Evolutionary conservation across 2,888 invertebrate genomes (phyloP).

Genomic region (Andrena camellia): DNA sequence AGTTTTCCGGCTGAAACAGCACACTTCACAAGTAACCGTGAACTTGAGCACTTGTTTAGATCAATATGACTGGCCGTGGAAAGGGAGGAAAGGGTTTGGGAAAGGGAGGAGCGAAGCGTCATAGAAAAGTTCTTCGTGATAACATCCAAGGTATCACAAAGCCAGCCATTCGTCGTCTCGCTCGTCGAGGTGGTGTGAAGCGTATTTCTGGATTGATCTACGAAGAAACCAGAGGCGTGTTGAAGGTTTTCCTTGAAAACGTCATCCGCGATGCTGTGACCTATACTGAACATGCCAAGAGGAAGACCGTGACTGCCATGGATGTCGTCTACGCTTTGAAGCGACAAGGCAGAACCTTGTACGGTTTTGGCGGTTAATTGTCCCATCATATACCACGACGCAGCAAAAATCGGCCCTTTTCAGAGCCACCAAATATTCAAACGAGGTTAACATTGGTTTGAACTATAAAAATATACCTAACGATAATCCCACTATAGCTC

Average conservation of each 20-base stretch:
- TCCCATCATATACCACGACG: neutral
- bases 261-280: constrained; percentile 94
- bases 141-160: constrained; percentile 92
- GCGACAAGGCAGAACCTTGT: constrained; percentile 92
- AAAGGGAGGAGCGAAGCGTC: constrained; percentile 90
- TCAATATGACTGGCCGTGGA: constrained; percentile 88
- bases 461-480: neutral
- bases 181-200: constrained; percentile 85
- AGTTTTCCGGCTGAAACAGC: neutral
- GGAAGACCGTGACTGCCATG: constrained; percentile 95
- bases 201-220: constrained; percentile 91
- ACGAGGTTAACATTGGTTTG: neutral
- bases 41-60: no score
- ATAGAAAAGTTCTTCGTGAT: constrained; percentile 87
- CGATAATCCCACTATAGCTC: no score
- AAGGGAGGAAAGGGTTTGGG: constrained; percentile 87
- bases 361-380: constrained; percentile 91
- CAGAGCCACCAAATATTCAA: constrained; percentile 69
- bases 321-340: constrained; percentile 94
- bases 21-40: neutral
- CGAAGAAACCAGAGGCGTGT: constrained; percentile 79
- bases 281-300: constrained; percentile 94
- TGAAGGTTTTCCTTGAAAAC: constrained; percentile 93
- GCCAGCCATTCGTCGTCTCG: constrained; percentile 91
- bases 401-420: constrained; percentile 70